Percentiles rank a stretch among this genome's conserved stretches.
Evolutionary conservation across 2,113 vertebrate species (phyloP).

Genomic region (Etheostoma cragini): DNA sequence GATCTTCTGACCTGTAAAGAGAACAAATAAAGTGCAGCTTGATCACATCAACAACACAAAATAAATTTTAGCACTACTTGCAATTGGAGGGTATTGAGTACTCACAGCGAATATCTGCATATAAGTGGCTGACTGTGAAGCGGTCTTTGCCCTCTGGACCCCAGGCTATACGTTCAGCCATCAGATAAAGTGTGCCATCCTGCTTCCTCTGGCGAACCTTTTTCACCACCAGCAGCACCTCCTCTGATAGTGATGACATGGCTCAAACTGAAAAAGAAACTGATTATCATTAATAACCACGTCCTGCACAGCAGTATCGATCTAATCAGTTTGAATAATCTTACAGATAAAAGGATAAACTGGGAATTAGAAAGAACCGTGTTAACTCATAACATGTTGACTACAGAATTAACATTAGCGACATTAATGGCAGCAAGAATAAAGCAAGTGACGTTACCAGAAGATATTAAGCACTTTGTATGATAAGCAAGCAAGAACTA

Average conservation of each 20-base stretch:
- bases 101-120: conserved; percentile 98
- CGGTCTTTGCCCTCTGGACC: conserved; percentile 98
- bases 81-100: conserved; percentile 31
- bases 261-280: conserved; percentile 39
- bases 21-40: background rate
- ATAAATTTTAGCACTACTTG: background rate
- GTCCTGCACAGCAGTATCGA: too few relatives aligned
- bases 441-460: background rate
- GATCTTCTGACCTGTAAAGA: conserved; percentile 95
- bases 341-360: background rate
- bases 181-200: conserved; percentile 96
- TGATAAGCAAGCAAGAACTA: background rate
- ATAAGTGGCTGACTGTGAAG: conserved; percentile 96
- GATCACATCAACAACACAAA: background rate
- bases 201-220: conserved; percentile 98
- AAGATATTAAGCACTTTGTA: background rate
- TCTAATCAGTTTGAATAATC: background rate
- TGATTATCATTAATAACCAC: background rate
- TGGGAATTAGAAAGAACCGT: background rate
- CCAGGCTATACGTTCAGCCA: conserved; percentile 98
- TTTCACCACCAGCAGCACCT: conserved; percentile 96
- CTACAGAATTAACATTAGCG: background rate
- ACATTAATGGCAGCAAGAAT: background rate
- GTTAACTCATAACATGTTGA: background rate
- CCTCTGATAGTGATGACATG: conserved; percentile 97